These are phyloP conservation scores for Lanius ludovicianus DNA, from an alignment of 2,113 vertebrate species.

Conservation along the genomic window DNA sequence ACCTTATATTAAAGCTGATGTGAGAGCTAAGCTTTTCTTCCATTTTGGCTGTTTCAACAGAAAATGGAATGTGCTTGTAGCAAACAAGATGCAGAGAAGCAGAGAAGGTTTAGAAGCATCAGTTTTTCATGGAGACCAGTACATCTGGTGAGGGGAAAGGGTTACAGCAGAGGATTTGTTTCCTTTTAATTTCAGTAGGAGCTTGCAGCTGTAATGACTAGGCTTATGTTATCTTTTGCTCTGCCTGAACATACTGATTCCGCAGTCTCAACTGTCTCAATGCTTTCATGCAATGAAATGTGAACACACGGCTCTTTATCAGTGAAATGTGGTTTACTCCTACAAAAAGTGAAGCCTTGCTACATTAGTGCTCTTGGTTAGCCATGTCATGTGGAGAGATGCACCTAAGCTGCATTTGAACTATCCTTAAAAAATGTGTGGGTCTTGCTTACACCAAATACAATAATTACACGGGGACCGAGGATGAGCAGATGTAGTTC, in stretches of 20 bases:
- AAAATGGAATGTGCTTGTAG: background rate
- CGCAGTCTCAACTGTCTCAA: background rate
- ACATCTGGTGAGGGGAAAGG: background rate
- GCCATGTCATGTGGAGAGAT: background rate
- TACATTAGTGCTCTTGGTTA: background rate
- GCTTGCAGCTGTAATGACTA: background rate
- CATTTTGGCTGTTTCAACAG: conserved; percentile 47
- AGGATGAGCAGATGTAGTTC: background rate
- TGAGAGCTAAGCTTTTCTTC: conserved; percentile 43
- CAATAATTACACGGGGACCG: background rate
- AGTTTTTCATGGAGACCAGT: background rate
- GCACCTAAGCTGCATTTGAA: background rate
- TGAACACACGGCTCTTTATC: background rate
- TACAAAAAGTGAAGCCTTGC: background rate
- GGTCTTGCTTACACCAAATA: background rate
- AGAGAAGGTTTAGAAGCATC: background rate
- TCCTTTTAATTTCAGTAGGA: background rate
- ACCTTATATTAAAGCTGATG: conserved; percentile 44
- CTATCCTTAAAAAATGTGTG: background rate
- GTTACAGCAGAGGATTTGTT: background rate
- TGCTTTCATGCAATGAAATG: background rate
- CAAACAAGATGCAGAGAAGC: background rate
- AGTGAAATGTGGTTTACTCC: background rate
- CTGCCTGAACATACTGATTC: background rate
- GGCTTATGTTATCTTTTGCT: background rate